Evolutionary conservation across 1,140 invertebrate genomes (phyloP).

Genomic region (Magallana ariakensis): DNA sequence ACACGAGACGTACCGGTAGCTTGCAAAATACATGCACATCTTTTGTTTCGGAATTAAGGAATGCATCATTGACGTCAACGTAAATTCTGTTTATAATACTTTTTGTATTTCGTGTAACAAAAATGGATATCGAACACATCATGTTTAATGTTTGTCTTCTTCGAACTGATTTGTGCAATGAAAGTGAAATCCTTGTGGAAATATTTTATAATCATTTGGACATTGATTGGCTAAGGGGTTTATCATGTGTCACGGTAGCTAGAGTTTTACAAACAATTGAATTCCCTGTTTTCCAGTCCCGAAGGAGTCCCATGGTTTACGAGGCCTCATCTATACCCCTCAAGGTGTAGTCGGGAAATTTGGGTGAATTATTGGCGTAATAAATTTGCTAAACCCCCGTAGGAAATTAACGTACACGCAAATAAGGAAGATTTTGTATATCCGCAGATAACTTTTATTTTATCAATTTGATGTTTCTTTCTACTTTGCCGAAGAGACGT

Average conservation of each 20-base stretch:
- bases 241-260: neutral
- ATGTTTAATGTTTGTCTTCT: too few relatives aligned
- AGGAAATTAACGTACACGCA: constrained; percentile 5
- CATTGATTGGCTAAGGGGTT: neutral
- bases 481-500: too few relatives aligned
- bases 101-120: too few relatives aligned
- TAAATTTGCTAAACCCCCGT: constrained; percentile 14
- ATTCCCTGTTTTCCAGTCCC: neutral
- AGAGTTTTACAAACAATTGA: neutral
- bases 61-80: too few relatives aligned
- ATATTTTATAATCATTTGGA: neutral
- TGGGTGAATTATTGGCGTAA: neutral
- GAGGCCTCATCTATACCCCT: neutral
- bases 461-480: too few relatives aligned
- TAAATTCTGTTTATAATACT: too few relatives aligned
- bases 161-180: too few relatives aligned
- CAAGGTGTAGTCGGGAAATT: neutral
- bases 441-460: neutral
- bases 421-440: neutral
- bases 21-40: too few relatives aligned
- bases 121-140: too few relatives aligned
- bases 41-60: too few relatives aligned
- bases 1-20: too few relatives aligned
- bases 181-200: too few relatives aligned
- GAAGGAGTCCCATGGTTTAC: neutral